These are phyloP conservation scores for Setipinna tenuifilis DNA, from an alignment of 2,797 vertebrate species.

Conservation along the genomic window DNA sequence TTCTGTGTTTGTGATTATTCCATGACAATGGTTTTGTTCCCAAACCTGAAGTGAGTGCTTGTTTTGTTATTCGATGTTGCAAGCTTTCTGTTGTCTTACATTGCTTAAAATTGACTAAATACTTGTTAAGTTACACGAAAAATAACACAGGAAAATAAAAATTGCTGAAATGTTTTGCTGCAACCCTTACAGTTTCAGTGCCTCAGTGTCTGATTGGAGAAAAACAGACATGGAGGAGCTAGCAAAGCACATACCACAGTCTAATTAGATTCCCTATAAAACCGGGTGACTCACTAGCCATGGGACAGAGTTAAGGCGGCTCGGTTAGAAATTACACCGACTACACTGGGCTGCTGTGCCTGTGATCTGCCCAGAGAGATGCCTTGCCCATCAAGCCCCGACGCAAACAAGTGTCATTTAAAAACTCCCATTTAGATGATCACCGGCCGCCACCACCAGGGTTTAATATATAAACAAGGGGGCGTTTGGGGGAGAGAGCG, in stretches of 20 bases:
- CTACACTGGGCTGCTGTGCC: background rate
- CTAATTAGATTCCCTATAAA: constrained; percentile 20
- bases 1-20: background rate
- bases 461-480: background rate
- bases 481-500: background rate
- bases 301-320: background rate
- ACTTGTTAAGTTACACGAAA: background rate
- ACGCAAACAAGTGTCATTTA: background rate
- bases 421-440: background rate
- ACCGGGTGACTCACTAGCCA: constrained; percentile 12
- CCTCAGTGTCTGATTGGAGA: background rate
- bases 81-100: background rate
- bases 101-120: background rate
- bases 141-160: background rate
- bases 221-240: background rate
- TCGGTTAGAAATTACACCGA: background rate
- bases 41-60: background rate
- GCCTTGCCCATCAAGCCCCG: background rate
- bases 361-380: background rate
- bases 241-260: background rate
- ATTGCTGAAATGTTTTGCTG: background rate
- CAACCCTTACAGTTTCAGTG: background rate
- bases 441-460: background rate
- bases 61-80: background rate
- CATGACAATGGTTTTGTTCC: background rate